Evolutionary conservation across 2,888 invertebrate species (phyloP), one percentile per base, ranked within the genome.

Genomic region (Xanthorhoe designata): DNA sequence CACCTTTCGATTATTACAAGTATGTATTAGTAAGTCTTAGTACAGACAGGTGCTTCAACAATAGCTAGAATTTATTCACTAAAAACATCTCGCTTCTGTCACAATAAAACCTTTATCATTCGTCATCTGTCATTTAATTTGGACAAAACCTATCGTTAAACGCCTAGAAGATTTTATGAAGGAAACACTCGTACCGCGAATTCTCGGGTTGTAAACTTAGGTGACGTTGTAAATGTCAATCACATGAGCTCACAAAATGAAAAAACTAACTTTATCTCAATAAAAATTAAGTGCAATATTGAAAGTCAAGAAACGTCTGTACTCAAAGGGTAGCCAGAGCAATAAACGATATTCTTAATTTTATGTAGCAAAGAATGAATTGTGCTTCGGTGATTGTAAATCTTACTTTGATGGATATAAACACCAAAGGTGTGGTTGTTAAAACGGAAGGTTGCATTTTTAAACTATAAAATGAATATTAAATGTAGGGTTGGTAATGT

Each of bases 121-220:
- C 77, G 78, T 81, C 80, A 82, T 74, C 76, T 80, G 80, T 77
- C 81, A 72, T 75, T 69, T 71, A 64, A 69, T 75, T 75, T 66
- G 63, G 61, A 67, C 71, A 72, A 76, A 78, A 79, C 81, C 76
- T 76, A 84, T 81, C 77, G 72, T 80, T 84, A 84, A 84, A 83
- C 76, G 77, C 73, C 74, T 75, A 79, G 61, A 81, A 88, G 81
- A 49, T 59, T 83, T 83, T 80, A 81, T 66, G 75, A 82, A 82
- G 84, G 83, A 84, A 85, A 83, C 83, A 79, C 75, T 67, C 78
- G 83, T 92, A 91, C 91, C 79, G 90, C 89, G 92, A 92, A 92
- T 89, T 87, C 76, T 77, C 68, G 73, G 79, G 79, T 80, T 84
- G 88, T 91, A 91, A 90, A 90, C 87, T 84, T 80, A 80, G 81